Conservation (phyloP, 1,140 invertebrate species). For the Drosophila sucinea region DNA sequence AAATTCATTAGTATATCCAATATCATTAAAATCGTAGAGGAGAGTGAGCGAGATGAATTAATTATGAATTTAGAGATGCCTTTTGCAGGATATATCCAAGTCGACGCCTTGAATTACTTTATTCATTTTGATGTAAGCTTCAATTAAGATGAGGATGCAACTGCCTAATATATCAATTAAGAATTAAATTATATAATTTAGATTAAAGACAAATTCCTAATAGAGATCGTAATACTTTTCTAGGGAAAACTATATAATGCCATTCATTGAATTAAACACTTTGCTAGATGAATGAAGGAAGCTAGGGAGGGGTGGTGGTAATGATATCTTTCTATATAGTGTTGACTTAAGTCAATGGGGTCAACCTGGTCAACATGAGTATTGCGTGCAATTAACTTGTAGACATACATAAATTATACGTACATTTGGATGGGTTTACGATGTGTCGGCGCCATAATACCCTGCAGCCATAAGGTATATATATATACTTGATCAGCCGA, state of each 20-base stretch:
- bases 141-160: too few species aligned
- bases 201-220: not conserved
- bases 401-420: conserved; percentile 9
- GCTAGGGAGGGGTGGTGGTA: not conserved
- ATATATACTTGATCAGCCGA: too few species aligned
- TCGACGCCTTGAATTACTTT: too few species aligned
- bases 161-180: too few species aligned
- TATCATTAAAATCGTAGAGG: too few species aligned
- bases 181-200: too few species aligned
- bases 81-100: too few species aligned
- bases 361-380: conserved; percentile 1
- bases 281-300: not conserved
- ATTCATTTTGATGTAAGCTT: too few species aligned
- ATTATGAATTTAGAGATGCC: too few species aligned
- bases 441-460: not conserved
- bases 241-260: not conserved
- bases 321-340: conserved; percentile 25
- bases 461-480: too few species aligned
- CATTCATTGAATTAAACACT: not conserved
- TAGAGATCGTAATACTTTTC: not conserved
- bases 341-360: conserved; percentile 5
- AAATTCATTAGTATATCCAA: too few species aligned
- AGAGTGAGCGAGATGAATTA: too few species aligned
- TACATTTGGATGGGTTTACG: conserved; percentile 9
- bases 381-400: conserved; percentile 9